A percentile compares a stretch with the other conserved stretches of the same genome.
Evolutionary conservation across 2,888 invertebrate genomes (phyloP).

Genomic region (Gibbula magus): DNA sequence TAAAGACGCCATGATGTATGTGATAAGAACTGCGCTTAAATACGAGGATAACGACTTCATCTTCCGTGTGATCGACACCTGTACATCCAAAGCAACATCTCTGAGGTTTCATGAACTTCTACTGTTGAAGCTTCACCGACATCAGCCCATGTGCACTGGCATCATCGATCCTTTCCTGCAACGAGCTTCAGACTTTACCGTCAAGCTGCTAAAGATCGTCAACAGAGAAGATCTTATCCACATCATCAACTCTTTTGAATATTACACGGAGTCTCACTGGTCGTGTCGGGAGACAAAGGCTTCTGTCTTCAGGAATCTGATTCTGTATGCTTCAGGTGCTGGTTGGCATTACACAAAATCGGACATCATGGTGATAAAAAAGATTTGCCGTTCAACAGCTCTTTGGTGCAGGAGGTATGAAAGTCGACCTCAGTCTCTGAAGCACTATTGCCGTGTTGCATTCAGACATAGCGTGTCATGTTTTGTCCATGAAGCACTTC

Average conservation of each 20-base stretch:
- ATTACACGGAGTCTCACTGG: conserved; percentile 65
- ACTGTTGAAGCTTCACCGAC: conserved; percentile 59
- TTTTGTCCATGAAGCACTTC: conserved; percentile 43
- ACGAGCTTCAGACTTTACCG: conserved; percentile 53
- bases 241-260: conserved; percentile 55
- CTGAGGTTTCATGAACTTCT: conserved; percentile 55
- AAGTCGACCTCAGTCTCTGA: conserved; percentile 46
- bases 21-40: conserved; percentile 63
- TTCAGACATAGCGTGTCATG: conserved; percentile 44
- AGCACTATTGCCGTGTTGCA: conserved; percentile 49
- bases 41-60: conserved; percentile 57
- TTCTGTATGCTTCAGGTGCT: conserved; percentile 55
- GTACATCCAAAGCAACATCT: conserved; percentile 51
- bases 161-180: conserved; percentile 57
- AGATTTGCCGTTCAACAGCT: conserved; percentile 48
- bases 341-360: conserved; percentile 59
- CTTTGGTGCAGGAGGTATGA: conserved; percentile 51
- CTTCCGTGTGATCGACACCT: conserved; percentile 50
- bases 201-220: conserved; percentile 54
- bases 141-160: conserved; percentile 62
- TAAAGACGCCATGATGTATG: conserved; percentile 66
- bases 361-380: conserved; percentile 49
- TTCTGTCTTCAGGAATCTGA: conserved; percentile 49
- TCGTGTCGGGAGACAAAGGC: conserved; percentile 46
- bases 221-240: conserved; percentile 42